A percentile compares a stretch with the other conserved stretches of the same genome.
Conservation (phyloP, 1,140 invertebrate genomes). For the Berghia stephanieae region DNA sequence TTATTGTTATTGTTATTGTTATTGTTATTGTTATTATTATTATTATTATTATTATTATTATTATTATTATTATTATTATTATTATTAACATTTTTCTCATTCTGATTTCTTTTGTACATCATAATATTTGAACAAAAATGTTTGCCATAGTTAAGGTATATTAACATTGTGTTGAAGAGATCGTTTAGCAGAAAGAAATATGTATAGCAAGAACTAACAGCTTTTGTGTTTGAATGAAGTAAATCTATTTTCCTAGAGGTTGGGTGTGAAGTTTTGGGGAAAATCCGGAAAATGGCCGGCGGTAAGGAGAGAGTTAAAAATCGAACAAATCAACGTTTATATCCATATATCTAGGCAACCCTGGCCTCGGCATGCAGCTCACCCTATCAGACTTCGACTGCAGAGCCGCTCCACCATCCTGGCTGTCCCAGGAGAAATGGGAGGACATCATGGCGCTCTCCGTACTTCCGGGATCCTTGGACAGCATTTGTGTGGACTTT, state of each 20-base stretch:
- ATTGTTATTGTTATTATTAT: background rate
- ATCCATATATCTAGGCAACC: constrained; percentile 56
- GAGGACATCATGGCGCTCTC: constrained; percentile 66
- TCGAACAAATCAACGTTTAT: background rate
- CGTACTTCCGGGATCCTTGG: constrained; percentile 64
- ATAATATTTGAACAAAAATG: too few relatives aligned
- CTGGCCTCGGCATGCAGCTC: constrained; percentile 64
- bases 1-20: background rate
- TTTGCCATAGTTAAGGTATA: too few relatives aligned
- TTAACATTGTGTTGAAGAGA: too few relatives aligned
- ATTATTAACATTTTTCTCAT: too few relatives aligned
- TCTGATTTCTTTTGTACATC: too few relatives aligned
- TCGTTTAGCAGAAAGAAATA: too few relatives aligned
- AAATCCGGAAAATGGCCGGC: too few relatives aligned
- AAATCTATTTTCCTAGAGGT: background rate
- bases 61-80: background rate
- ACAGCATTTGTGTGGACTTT: constrained; percentile 61
- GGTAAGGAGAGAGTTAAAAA: too few relatives aligned
- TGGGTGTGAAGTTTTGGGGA: too few relatives aligned
- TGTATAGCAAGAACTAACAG: too few relatives aligned
- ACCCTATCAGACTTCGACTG: constrained; percentile 64
- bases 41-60: background rate
- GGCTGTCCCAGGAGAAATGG: constrained; percentile 63
- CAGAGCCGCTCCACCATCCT: constrained; percentile 51
- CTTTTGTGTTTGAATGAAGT: too few relatives aligned